Evolutionary conservation across 1,140 invertebrate species (phyloP).

Genomic region (Berghia stephanieae): DNA sequence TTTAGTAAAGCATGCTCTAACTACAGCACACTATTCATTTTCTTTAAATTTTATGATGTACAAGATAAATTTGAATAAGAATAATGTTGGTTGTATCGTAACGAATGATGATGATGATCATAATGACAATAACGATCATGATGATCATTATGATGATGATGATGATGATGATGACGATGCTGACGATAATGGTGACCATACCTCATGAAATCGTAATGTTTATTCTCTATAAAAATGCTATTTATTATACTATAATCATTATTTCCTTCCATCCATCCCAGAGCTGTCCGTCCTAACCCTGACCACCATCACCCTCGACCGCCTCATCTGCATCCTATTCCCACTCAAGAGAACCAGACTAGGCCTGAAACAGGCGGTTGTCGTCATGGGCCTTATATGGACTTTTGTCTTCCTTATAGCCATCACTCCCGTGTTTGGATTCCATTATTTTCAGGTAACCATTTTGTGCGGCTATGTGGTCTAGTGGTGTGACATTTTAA

Average conservation of each 20-base stretch:
- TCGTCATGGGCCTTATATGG: slow-evolving; percentile 70
- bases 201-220: background rate
- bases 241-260: background rate
- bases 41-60: slow-evolving; percentile 60
- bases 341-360: slow-evolving; percentile 67
- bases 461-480: too few relatives aligned
- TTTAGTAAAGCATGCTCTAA: too few relatives aligned
- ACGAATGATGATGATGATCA: slow-evolving; percentile 37
- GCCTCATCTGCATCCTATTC: slow-evolving; percentile 72
- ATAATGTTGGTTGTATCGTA: slow-evolving; percentile 3
- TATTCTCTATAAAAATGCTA: background rate
- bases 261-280: background rate
- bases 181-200: background rate
- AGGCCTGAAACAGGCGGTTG: slow-evolving; percentile 65
- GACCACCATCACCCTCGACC: slow-evolving; percentile 72
- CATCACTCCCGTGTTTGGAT: slow-evolving; percentile 66
- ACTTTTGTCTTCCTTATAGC: slow-evolving; percentile 66
- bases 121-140: slow-evolving; percentile 37
- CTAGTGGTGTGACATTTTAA: too few relatives aligned
- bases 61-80: background rate
- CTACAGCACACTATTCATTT: too few relatives aligned
- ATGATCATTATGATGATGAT: slow-evolving; percentile 33
- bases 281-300: slow-evolving; percentile 68
- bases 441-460: slow-evolving; percentile 67
- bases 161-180: slow-evolving; percentile 10